Percentiles rank a stretch among this genome's conserved stretches.
These are phyloP conservation scores for Tetramorium simillimum DNA, from an alignment of 1,140 invertebrate genomes.

Conservation along the genomic window DNA sequence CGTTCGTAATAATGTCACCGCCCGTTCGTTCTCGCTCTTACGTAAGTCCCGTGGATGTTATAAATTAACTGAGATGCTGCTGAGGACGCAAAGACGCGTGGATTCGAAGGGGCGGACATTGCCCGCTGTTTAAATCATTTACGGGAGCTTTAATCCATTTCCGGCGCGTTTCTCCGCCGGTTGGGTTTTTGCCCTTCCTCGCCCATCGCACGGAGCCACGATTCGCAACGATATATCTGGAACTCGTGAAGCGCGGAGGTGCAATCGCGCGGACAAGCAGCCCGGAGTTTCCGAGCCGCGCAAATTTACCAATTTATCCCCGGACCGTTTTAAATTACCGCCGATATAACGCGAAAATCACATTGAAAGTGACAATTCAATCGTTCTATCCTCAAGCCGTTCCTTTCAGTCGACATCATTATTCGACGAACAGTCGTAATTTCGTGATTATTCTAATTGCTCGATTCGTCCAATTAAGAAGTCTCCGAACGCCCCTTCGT, in stretches of 20 bases:
- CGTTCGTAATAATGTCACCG: conserved; percentile 32
- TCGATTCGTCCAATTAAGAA: not conserved
- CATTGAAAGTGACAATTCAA: not conserved
- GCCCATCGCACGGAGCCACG: not conserved
- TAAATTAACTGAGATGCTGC: conserved; percentile 16
- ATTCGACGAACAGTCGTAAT: not conserved
- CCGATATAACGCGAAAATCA: not conserved
- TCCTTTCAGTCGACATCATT: not conserved
- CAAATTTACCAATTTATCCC: not conserved
- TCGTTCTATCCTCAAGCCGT: not conserved
- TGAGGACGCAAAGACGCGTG: not conserved
- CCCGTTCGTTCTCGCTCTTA: not conserved
- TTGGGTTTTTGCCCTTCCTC: conserved; percentile 4
- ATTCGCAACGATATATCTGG: conserved; percentile 8
- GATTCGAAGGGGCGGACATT: not conserved
- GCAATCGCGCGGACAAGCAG: not conserved
- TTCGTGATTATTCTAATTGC: not conserved
- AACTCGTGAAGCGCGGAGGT: not conserved
- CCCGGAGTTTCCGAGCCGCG: not conserved
- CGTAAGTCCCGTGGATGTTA: conserved; percentile 1
- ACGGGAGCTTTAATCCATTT: not conserved
- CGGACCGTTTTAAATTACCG: not conserved
- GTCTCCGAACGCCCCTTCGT: no score
- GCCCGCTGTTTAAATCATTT: conserved; percentile 26
- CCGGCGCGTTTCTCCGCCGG: not conserved